phyloP scores from a whole-genome alignment of 2,797 vertebrate species.

The Dendrocincla fuliginosa region DNA sequence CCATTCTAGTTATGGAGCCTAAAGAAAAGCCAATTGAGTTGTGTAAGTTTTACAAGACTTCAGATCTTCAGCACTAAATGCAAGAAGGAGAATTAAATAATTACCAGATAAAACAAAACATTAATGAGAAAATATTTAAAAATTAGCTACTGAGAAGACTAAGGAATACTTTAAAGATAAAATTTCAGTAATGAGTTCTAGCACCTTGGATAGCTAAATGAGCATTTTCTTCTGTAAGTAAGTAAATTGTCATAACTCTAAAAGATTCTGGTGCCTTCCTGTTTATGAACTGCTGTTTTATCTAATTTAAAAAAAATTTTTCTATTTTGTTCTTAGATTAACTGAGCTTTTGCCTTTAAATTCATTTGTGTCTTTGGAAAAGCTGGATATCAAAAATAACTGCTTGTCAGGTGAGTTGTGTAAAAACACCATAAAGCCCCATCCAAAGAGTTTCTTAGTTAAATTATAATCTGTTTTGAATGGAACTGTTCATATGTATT shows the following conservation, averaged over 20 bases:
- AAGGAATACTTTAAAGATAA: background rate
- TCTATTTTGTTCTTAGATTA: conserved; percentile 79
- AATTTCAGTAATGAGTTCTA: background rate
- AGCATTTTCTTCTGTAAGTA: background rate
- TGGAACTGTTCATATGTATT: background rate
- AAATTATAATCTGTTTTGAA: background rate
- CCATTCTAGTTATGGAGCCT: background rate
- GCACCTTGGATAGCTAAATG: conserved; percentile 15
- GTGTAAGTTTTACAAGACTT: background rate
- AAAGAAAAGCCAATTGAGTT: background rate
- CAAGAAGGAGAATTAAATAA: background rate
- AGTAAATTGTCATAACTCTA: background rate
- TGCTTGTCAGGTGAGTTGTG: conserved; percentile 87
- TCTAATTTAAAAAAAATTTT: background rate
- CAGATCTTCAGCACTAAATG: background rate
- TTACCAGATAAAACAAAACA: background rate
- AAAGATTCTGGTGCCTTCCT: background rate
- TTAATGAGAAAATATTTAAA: background rate
- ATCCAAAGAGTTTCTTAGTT: background rate
- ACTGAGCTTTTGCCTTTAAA: conserved; percentile 82
- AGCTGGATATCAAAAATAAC: conserved; percentile 87
- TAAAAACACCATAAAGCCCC: background rate
- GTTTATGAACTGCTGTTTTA: background rate
- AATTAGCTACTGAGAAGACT: background rate
- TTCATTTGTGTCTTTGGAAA: conserved; percentile 84